Conservation (phyloP, 2,113 vertebrate species). For the Misgurnus mizolepis region DNA sequence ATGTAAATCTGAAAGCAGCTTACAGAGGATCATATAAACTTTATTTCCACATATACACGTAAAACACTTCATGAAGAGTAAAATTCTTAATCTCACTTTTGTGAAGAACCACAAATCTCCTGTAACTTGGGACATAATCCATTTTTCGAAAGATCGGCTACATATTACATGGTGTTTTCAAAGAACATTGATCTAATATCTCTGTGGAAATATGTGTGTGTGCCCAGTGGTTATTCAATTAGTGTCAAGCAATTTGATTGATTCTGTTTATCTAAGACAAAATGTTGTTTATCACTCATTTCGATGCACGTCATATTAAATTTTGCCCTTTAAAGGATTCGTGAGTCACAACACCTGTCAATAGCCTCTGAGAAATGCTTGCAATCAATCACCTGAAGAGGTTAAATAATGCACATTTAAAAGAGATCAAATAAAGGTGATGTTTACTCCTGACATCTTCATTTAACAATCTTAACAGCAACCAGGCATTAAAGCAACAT, state of each 20-base stretch:
- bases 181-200: neutral
- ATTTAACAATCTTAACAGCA: slow-evolving; percentile 11
- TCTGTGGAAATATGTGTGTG: slow-evolving; percentile 22
- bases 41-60: no score
- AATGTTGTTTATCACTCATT: slow-evolving; percentile 6
- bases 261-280: slow-evolving; percentile 2
- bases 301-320: slow-evolving; percentile 45
- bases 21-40: no score
- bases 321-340: slow-evolving; percentile 41
- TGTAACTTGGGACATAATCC: neutral
- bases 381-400: slow-evolving; percentile 53
- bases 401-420: slow-evolving; percentile 57
- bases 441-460: slow-evolving; percentile 35
- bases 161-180: neutral
- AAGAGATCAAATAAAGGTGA: slow-evolving; percentile 47
- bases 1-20: no score
- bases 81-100: no score
- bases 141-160: slow-evolving; percentile 13
- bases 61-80: no score
- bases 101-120: neutral
- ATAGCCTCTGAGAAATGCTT: slow-evolving; percentile 42
- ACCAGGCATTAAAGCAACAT: neutral
- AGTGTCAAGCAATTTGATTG: slow-evolving; percentile 18
- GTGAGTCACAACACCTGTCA: slow-evolving; percentile 43
- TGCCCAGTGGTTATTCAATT: slow-evolving; percentile 27